These are phyloP conservation scores for Willisornis vidua DNA, from an alignment of 2,113 vertebrate species.

Conservation along the genomic window DNA sequence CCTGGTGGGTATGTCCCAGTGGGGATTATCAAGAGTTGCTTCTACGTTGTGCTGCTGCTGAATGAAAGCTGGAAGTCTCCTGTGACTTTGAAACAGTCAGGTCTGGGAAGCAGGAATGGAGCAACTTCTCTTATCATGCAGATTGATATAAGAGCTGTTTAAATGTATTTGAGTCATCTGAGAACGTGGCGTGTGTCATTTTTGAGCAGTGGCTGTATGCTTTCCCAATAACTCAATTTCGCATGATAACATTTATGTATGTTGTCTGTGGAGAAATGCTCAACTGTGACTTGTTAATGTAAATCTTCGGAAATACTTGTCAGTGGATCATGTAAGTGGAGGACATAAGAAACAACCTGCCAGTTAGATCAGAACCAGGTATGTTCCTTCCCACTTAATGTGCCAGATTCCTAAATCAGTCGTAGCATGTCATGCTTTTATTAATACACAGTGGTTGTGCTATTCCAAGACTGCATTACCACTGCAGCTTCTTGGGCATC, in stretches of 20 bases:
- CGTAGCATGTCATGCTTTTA: neutral
- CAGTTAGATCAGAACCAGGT: slow-evolving; percentile 15
- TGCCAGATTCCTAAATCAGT: neutral
- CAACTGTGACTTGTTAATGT: neutral
- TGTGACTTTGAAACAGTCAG: neutral
- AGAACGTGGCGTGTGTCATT: neutral
- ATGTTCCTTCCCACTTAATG: neutral
- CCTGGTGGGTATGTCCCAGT: neutral
- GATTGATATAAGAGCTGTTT: neutral
- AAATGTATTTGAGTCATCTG: neutral
- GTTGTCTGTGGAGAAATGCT: neutral
- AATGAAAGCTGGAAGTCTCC: neutral
- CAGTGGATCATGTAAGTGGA: neutral
- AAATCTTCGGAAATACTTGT: neutral
- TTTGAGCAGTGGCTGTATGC: accelerated
- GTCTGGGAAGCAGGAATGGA: neutral
- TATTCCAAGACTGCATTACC: neutral
- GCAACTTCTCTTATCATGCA: neutral
- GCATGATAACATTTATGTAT: neutral
- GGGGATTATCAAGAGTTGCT: neutral
- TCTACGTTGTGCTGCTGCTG: neutral
- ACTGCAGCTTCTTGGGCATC: neutral
- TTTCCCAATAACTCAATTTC: neutral
- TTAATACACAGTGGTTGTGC: neutral
- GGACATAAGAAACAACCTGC: neutral